These are phyloP conservation scores for Clusia tigrina DNA, from an alignment of 2,888 invertebrate species.

Conservation along the genomic window DNA sequence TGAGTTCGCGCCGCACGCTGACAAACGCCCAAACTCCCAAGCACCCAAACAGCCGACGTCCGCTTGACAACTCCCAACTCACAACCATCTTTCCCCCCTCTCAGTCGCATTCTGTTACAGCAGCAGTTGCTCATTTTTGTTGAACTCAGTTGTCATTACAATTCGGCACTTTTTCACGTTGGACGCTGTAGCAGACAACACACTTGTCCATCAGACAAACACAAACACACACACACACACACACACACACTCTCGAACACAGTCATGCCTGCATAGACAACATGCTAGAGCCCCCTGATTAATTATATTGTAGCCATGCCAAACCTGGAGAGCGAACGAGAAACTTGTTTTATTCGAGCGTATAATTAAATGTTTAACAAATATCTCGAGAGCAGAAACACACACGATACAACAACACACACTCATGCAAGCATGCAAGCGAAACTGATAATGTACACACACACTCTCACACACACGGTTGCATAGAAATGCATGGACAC, in stretches of 20 bases:
- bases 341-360: conserved; percentile 14
- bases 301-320: conserved; percentile 5
- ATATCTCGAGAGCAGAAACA: conserved; percentile 12
- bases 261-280: conserved; percentile 9
- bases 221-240: background rate
- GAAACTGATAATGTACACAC: too few relatives aligned
- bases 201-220: background rate
- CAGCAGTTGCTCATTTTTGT: too few relatives aligned
- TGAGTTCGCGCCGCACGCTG: conserved; percentile 4
- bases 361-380: conserved; percentile 25
- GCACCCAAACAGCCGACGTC: too few relatives aligned
- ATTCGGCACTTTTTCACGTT: background rate
- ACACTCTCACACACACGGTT: background rate
- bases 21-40: too few relatives aligned
- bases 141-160: background rate
- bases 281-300: background rate
- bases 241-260: conserved; percentile 3
- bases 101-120: too few relatives aligned
- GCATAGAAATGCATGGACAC: background rate
- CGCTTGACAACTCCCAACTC: too few relatives aligned
- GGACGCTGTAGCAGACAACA: background rate
- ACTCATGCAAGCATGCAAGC: too few relatives aligned
- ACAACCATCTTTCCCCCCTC: too few relatives aligned
- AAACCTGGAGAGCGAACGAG: background rate
- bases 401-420: too few relatives aligned